Conservation (phyloP, 1,140 invertebrate species). For the Tyrophagus putrescentiae region DNA sequence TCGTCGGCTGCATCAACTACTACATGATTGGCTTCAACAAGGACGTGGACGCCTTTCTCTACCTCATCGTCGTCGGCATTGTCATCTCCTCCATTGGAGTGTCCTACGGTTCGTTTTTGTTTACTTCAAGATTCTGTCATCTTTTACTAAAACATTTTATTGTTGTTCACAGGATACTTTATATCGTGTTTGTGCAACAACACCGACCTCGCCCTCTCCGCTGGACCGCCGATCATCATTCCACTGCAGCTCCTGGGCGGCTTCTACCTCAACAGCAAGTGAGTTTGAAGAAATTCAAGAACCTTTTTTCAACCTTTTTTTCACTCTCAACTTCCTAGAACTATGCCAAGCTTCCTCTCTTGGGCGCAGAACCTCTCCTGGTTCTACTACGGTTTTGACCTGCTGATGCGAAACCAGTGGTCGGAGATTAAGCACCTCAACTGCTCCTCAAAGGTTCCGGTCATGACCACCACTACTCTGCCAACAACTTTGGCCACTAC, state of each 20-base stretch:
- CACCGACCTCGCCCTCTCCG: constrained; percentile 65
- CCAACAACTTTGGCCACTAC: too few species aligned
- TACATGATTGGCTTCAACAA: constrained; percentile 40
- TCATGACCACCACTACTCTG: too few species aligned
- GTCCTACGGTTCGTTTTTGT: constrained; percentile 30
- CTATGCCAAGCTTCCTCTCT: constrained; percentile 67
- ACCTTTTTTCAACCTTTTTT: too few species aligned
- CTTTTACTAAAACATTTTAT: neutral
- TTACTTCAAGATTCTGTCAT: neutral
- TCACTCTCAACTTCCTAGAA: too few species aligned
- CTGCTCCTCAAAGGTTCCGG: too few species aligned
- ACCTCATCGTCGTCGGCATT: constrained; percentile 30
- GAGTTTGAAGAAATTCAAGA: too few species aligned
- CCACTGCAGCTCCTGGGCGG: constrained; percentile 87
- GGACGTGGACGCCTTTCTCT: constrained; percentile 29
- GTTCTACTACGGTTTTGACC: constrained; percentile 87
- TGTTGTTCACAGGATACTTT: constrained; percentile 52
- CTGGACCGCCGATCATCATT: constrained; percentile 76
- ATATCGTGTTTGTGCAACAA: constrained; percentile 66
- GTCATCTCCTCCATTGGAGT: constrained; percentile 34
- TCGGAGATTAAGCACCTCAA: constrained; percentile 54
- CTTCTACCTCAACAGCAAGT: constrained; percentile 81
- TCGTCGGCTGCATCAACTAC: constrained; percentile 72
- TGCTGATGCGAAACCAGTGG: constrained; percentile 84
- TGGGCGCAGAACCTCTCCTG: constrained; percentile 91